phyloP scores from a whole-genome alignment of 1,140 invertebrate species.

The Hirudo medicinalis region DNA sequence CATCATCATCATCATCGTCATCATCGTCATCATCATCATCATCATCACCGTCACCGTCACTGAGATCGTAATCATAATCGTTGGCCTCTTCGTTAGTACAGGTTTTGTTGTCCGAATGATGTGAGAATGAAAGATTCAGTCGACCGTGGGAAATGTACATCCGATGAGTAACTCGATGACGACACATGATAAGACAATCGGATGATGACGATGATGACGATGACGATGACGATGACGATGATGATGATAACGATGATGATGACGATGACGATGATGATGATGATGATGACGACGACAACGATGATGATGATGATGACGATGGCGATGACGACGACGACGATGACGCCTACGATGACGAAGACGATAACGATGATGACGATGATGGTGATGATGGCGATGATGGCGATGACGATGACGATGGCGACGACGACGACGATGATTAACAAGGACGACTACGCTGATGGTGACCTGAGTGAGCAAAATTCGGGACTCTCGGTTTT shows the following conservation, averaged over 20 bases:
- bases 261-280: not conserved
- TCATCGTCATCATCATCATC: constrained; percentile 10
- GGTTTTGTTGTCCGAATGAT: too few species aligned
- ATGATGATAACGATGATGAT: constrained; percentile 6
- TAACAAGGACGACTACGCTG: too few species aligned
- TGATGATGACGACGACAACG: not conserved
- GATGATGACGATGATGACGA: not conserved
- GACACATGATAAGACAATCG: not conserved
- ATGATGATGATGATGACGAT: not conserved
- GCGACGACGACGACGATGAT: too few species aligned
- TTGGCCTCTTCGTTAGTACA: constrained; percentile 4
- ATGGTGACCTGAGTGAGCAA: too few species aligned
- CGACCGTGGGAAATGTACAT: too few species aligned
- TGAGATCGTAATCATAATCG: constrained; percentile 12
- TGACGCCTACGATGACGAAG: not conserved
- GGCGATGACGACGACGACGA: not conserved
- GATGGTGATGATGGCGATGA: not conserved
- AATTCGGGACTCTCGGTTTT: too few species aligned
- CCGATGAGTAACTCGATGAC: too few species aligned
- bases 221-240: constrained; percentile 1
- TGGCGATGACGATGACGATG: not conserved
- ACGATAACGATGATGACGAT: not conserved
- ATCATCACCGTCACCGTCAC: constrained; percentile 13
- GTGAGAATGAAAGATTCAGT: too few species aligned
- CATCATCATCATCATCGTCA: not conserved